Percentiles rank a stretch among this genome's conserved stretches.
These are phyloP conservation scores for Drosophila pseudotalamancana DNA, from an alignment of 2,888 invertebrate genomes.

Conservation along the genomic window DNA sequence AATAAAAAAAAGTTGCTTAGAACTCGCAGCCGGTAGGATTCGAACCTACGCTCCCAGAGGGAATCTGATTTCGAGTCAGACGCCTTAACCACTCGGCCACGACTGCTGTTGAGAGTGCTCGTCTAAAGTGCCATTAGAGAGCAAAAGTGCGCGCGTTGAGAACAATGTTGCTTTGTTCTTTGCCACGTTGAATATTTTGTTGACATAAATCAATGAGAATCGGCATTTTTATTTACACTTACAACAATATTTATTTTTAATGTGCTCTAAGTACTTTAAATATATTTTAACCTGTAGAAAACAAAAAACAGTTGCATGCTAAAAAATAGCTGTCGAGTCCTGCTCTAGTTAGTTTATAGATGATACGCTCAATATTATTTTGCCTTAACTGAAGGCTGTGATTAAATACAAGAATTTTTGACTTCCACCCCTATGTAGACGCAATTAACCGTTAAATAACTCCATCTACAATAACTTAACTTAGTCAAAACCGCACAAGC, in stretches of 20 bases:
- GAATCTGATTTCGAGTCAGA: slow-evolving; percentile 85
- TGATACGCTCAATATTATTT: slow-evolving; percentile 1
- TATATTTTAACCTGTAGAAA: not conserved
- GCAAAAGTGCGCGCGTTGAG: not conserved
- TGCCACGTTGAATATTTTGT: slow-evolving; percentile 47
- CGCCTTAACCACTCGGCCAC: slow-evolving; percentile 85
- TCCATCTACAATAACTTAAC: slow-evolving; percentile 12
- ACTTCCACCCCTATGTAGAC: slow-evolving; percentile 46
- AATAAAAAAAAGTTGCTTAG: not conserved
- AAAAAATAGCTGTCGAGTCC: not conserved
- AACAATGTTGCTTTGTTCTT: not conserved
- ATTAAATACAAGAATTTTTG: slow-evolving; percentile 24
- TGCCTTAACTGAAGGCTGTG: slow-evolving; percentile 5
- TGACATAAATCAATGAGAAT: not conserved
- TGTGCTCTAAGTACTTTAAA: not conserved
- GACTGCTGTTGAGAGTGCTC: slow-evolving; percentile 75
- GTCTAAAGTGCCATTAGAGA: slow-evolving; percentile 35
- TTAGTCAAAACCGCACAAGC: not conserved
- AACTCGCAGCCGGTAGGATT: slow-evolving; percentile 84
- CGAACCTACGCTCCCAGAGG: slow-evolving; percentile 85
- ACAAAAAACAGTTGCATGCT: slow-evolving; percentile 6
- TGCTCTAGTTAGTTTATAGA: slow-evolving; percentile 9
- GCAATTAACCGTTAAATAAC: slow-evolving; percentile 48
- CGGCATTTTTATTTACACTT: not conserved
- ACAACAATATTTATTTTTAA: not conserved